Base-by-base conservation (phyloP, 1,140 invertebrate genomes). In the Vollenhovia emeryi region DNA sequence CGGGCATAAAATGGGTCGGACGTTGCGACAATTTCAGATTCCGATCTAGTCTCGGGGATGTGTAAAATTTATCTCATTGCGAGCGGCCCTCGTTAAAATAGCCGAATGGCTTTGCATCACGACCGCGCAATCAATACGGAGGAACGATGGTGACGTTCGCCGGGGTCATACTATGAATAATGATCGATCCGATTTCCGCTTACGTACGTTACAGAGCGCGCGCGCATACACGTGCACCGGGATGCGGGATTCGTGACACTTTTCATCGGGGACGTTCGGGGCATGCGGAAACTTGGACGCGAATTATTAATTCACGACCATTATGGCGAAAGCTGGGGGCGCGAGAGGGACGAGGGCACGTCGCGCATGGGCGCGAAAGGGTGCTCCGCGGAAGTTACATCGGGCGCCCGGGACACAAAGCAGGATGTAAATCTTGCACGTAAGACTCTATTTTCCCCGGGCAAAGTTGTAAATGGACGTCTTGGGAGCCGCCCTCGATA, bases 381-480 rank as follows among this genome's bases (percentile, higher is more conserved):
- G 75, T 45, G 66, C 45, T n/a, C 15, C 43, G 13, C n/a, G 59
- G 62, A 89, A 89, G 87, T 89, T 89, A 60, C 66, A 75, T 64
- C n/a, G 64, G 66, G 86, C 50, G 66, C 24, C 45, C 59, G 59
- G 59, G n/a, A n/a, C n/a, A 89, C 88, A 89, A 89, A 89, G 87
- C 87, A 82, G 59, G 73, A 89, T 89, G 87, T 89, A 89, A 89
- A 89, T 89, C 88, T 89, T 89, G 84, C 87, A 89, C 85, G 85
- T 89, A 88, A 82, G 86, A 86, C 80, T 89, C 88, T 88, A 89
- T 89, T 89, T 89, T 79, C 73, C 57, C 50, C 45, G 55, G 66
- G 71, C 78, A 52, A 89, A 89, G 78, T 89, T 89, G 87, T 68
- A 89, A 89, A 89, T 89, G 88, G 87, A 89, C 88, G 88, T 66